A percentile compares a stretch with the other conserved stretches of the same genome.
Conservation (phyloP, 2,797 vertebrate genomes). For the Gobio occitaniae region DNA sequence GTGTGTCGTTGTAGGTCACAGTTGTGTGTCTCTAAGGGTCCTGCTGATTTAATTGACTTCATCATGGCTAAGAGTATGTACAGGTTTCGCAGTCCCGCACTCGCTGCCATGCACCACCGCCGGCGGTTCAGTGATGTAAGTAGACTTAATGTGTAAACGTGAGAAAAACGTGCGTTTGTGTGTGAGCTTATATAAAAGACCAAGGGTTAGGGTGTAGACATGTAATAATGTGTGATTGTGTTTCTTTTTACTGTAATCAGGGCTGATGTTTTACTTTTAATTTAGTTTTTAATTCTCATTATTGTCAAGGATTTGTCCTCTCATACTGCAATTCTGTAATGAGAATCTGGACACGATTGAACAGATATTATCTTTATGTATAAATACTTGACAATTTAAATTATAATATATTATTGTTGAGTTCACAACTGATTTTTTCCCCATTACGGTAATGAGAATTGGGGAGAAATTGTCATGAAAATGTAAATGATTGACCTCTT, state of each 20-base stretch:
- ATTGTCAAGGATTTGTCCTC: not conserved
- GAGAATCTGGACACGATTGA: not conserved
- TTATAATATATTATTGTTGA: not conserved
- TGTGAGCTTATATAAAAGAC: not conserved
- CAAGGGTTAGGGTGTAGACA: not conserved
- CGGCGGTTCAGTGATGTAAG: conserved; percentile 79
- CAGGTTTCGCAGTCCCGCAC: conserved; percentile 62
- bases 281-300: not conserved
- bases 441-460: not conserved
- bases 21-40: not conserved
- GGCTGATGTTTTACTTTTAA: conserved; percentile 18
- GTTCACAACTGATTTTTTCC: not conserved
- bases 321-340: not conserved
- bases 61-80: conserved; percentile 66
- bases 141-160: conserved; percentile 47
- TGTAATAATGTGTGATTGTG: conserved; percentile 13
- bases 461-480: not conserved
- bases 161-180: not conserved
- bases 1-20: not conserved
- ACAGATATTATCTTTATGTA: not conserved
- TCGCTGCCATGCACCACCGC: conserved; percentile 67
- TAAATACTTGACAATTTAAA: not conserved
- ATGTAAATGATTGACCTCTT: not conserved
- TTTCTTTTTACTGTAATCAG: conserved; percentile 12
- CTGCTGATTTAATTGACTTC: conserved; percentile 54